These are phyloP conservation scores for Pygoscelis antarcticus DNA, from an alignment of 2,113 vertebrate species.

Conservation along the genomic window DNA sequence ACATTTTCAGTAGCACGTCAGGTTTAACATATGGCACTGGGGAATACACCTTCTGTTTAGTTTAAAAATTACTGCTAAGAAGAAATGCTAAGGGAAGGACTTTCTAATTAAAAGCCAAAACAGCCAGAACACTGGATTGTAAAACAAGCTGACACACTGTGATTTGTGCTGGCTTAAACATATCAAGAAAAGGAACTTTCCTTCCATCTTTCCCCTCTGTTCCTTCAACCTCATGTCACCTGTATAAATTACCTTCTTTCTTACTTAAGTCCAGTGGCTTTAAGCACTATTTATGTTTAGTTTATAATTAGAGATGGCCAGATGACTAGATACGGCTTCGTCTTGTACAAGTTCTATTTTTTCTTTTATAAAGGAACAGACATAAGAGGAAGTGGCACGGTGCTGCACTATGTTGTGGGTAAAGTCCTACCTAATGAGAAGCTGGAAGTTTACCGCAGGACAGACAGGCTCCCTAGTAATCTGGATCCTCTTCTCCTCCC, in stretches of 20 bases:
- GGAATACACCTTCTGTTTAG: constrained; percentile 47
- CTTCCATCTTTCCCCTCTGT: not conserved
- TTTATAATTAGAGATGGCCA: not conserved
- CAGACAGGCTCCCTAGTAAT: not conserved
- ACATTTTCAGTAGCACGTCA: not conserved
- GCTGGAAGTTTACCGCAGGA: not conserved
- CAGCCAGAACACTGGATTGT: constrained; percentile 6
- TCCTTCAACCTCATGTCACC: not conserved
- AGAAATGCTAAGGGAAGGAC: constrained; percentile 43
- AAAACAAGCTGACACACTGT: constrained; percentile 12
- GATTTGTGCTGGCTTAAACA: constrained; percentile 37
- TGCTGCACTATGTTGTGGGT: not conserved
- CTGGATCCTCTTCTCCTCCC: not conserved
- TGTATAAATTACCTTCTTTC: not conserved
- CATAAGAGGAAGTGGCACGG: not conserved
- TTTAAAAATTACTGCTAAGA: constrained; percentile 39
- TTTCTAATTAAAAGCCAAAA: constrained; percentile 40
- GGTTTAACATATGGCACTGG: constrained; percentile 38
- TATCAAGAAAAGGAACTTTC: not conserved
- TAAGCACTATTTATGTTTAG: not conserved
- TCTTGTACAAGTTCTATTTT: not conserved
- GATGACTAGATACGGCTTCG: not conserved
- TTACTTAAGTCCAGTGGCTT: not conserved
- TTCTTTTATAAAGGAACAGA: not conserved
- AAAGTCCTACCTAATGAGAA: not conserved